Conservation (phyloP, 1,140 invertebrate species). For the Panulirus ornatus region DNA sequence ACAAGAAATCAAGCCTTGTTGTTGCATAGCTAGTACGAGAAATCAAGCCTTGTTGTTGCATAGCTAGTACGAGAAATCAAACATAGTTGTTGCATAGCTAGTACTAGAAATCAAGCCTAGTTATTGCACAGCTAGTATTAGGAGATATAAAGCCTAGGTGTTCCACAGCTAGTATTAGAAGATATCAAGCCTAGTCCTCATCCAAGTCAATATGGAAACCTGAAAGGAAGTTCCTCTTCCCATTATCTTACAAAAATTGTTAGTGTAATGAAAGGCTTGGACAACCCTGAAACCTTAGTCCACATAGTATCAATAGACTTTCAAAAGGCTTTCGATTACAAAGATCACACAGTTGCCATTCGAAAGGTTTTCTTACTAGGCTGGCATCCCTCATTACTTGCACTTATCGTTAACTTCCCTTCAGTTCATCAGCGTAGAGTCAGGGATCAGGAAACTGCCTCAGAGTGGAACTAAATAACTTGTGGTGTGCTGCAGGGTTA, state of each 20-base stretch:
- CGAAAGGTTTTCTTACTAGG: not conserved
- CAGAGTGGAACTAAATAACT: not conserved
- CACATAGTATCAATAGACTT: not conserved
- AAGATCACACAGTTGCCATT: not conserved
- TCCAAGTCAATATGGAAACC: not conserved
- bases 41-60: no score
- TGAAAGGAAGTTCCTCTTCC: not conserved
- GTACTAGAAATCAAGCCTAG: no score
- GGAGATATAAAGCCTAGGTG: no score
- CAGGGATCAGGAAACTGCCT: not conserved
- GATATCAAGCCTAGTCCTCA: no score
- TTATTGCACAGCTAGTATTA: no score
- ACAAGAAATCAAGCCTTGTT: no score
- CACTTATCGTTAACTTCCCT: not conserved
- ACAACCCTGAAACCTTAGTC: not conserved
- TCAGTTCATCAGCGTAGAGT: not conserved
- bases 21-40: no score
- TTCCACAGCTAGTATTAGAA: no score
- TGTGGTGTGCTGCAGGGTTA: not conserved
- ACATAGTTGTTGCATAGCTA: no score
- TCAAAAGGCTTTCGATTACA: slow-evolving; percentile 13
- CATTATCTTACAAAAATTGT: not conserved
- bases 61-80: no score
- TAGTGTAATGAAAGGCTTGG: not conserved
- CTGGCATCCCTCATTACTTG: not conserved